These are phyloP conservation scores for Leptinotarsa defecta DNA, from an alignment of 1,140 invertebrate genomes.

Conservation along the genomic window DNA sequence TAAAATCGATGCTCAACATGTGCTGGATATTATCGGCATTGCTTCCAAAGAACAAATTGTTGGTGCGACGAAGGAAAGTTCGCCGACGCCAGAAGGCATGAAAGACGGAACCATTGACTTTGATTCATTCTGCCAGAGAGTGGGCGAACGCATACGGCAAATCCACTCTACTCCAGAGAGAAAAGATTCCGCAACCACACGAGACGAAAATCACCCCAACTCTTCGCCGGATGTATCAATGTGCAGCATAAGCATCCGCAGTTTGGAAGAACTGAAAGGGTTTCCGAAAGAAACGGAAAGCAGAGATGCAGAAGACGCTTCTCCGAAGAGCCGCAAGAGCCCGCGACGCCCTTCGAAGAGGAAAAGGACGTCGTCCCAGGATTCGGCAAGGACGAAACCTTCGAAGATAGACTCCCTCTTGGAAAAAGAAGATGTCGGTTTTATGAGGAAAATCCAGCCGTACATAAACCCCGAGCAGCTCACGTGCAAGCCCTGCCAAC, in stretches of 20 bases:
- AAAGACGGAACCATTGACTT: neutral
- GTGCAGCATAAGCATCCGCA: constrained; percentile 4
- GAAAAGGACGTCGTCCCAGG: constrained; percentile 1
- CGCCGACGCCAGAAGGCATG: neutral
- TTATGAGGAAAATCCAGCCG: constrained; percentile 19
- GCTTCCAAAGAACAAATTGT: neutral
- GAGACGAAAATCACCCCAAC: neutral
- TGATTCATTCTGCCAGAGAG: constrained; percentile 18
- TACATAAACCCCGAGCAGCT: constrained; percentile 45
- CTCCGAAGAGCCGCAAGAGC: neutral
- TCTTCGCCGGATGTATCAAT: neutral
- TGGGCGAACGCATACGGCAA: neutral
- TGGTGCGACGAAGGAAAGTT: neutral
- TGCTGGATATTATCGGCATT: constrained; percentile 7
- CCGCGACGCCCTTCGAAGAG: constrained; percentile 4
- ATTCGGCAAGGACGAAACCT: neutral
- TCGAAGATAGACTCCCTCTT: neutral
- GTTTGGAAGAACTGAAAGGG: constrained; percentile 2
- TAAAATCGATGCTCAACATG: constrained; percentile 1
- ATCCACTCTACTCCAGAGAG: neutral
- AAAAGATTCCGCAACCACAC: neutral
- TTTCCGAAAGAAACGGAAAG: neutral
- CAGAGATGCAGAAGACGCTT: neutral
- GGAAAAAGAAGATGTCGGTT: constrained; percentile 7
- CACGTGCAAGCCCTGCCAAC: constrained; percentile 54